These are phyloP conservation scores for Labrus mixtus DNA, from an alignment of 2,113 vertebrate genomes.

Conservation along the genomic window DNA sequence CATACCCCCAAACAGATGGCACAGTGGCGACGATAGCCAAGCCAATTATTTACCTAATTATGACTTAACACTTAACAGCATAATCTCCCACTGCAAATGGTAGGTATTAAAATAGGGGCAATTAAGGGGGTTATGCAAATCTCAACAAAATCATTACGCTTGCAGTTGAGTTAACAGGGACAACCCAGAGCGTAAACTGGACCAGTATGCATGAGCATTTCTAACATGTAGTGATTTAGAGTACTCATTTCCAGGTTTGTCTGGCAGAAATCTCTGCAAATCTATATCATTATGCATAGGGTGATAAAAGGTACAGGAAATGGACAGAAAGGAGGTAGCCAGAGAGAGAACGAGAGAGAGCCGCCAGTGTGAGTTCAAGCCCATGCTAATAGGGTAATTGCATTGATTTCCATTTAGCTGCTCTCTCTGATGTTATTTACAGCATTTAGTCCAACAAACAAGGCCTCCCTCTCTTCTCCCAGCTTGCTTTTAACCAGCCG, in stretches of 20 bases:
- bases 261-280: constrained; percentile 13
- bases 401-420: constrained; percentile 88
- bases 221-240: constrained; percentile 23
- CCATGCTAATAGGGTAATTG: constrained; percentile 85
- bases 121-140: constrained; percentile 94
- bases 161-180: constrained; percentile 83
- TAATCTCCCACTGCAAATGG: constrained; percentile 91
- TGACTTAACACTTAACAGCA: constrained; percentile 97
- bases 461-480: constrained; percentile 67
- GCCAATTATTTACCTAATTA: constrained; percentile 99
- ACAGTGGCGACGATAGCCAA: constrained; percentile 90
- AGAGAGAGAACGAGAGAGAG: constrained; percentile 47
- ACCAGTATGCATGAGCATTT: constrained; percentile 7
- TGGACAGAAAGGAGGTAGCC: constrained; percentile 3
- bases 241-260: not conserved
- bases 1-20: constrained; percentile 91
- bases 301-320: constrained; percentile 33
- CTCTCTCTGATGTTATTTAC: constrained; percentile 87
- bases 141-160: constrained; percentile 65
- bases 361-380: constrained; percentile 76
- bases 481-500: constrained; percentile 75
- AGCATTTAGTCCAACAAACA: constrained; percentile 82
- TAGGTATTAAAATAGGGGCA: constrained; percentile 92
- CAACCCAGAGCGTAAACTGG: constrained; percentile 20
- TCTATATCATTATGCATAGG: constrained; percentile 1